Conservation (phyloP, 2,797 vertebrate genomes). For the Helicolenus hilgendorfi region DNA sequence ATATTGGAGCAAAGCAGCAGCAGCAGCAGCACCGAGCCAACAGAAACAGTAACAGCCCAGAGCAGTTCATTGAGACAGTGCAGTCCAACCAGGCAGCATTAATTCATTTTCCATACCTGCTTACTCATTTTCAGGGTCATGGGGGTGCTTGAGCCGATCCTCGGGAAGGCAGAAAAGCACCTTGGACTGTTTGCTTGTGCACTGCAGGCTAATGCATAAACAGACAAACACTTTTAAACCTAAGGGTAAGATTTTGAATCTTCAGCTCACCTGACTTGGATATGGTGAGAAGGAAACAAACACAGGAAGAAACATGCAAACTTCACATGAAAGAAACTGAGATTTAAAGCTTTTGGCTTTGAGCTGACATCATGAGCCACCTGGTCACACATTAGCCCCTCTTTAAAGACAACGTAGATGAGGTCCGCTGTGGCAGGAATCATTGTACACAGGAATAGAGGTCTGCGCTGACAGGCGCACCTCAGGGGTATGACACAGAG, state of each 20-base stretch:
- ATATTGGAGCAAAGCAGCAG: neutral
- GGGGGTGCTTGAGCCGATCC: slow-evolving; percentile 37
- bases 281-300: slow-evolving; percentile 4
- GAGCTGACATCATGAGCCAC: slow-evolving; percentile 31
- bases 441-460: neutral
- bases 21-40: slow-evolving; percentile 18
- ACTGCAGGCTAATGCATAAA: slow-evolving; percentile 46
- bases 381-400: slow-evolving; percentile 18
- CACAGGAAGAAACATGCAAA: slow-evolving; percentile 19
- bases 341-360: slow-evolving; percentile 23
- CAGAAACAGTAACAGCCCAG: slow-evolving; percentile 62
- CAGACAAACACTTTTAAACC: slow-evolving; percentile 61
- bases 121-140: slow-evolving; percentile 66
- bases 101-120: slow-evolving; percentile 54
- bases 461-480: slow-evolving; percentile 41
- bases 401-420: slow-evolving; percentile 22
- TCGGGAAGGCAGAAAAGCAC: slow-evolving; percentile 31
- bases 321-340: slow-evolving; percentile 23
- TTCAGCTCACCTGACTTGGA: neutral
- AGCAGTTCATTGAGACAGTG: slow-evolving; percentile 47
- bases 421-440: slow-evolving; percentile 32
- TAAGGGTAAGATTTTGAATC: slow-evolving; percentile 27
- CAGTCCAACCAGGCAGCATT: slow-evolving; percentile 43
- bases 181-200: slow-evolving; percentile 36
- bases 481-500: slow-evolving; percentile 39